Base-by-base conservation (phyloP, 2,113 vertebrate genomes). In the Psittacara wagleri region DNA sequence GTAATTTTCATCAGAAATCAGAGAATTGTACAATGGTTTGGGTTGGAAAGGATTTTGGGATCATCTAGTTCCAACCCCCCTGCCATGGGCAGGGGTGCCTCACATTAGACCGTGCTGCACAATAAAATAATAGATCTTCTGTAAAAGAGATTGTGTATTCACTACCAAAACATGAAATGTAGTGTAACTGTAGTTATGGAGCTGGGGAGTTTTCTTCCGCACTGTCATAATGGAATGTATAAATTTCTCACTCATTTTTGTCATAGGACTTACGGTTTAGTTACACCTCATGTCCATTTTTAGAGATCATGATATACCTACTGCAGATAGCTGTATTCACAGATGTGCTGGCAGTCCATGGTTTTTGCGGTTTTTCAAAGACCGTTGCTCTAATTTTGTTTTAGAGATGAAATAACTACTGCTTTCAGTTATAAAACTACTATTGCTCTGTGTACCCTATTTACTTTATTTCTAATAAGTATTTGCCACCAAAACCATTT, bases 1-100 rank as follows among this genome's bases (percentile, higher is more conserved):
- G 55, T 83, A 43, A 83, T 97, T 96, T 96, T 93, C 51, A 43
- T 84, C 22, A 88, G 48, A 66, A 59, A 59, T 59, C 57, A 59
- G 22, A 24, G 33, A 24, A 35, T 10, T 35, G 33, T 59, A 24
- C 33, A 35, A 59, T 35, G 57, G 22, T 16, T 59, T 6, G 4
- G 13, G 22, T 59, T 59, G 57, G 13, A 59, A 59, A 59, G 57
- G 13, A 35, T 35, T 22, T 35, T 59, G 22, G 13, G 9, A 59
- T 59, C 57, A 59, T 59, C 57, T 24, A 10, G 33, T 59, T 59
- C 57, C 57, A 59, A 10, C 57, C n/a, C 6, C 33, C 22, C 22
- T 35, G 57, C 33, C 57, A 24, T 24, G 33, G 20, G 33, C 33
- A 10, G 57, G 22, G 6, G 9, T n/a, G 22, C 57, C 57, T 35